A percentile compares a stretch with the other conserved stretches of the same genome.
These are phyloP conservation scores for Cavia aperea DNA, from an alignment of 2,113 vertebrate species.

Conservation along the genomic window DNA sequence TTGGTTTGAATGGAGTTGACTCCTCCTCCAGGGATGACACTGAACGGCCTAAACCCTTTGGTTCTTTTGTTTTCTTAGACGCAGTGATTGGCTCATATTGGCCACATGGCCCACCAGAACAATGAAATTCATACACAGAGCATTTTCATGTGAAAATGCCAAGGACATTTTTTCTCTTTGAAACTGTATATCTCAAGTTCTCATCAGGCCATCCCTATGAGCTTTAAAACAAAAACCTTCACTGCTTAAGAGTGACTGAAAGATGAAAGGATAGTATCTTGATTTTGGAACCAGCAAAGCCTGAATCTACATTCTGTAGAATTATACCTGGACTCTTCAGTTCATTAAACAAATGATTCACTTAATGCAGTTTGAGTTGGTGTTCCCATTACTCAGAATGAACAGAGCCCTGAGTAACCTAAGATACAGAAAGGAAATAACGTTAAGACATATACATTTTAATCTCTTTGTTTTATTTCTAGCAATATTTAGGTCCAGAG, in stretches of 20 bases:
- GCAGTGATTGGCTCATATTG: background rate
- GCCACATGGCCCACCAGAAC: background rate
- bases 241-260: background rate
- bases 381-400: background rate
- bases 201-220: background rate
- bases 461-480: background rate
- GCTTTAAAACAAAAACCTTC: background rate
- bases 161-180: background rate
- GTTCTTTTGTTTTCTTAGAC: background rate
- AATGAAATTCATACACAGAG: background rate
- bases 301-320: background rate
- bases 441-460: background rate
- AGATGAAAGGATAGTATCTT: background rate
- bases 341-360: background rate
- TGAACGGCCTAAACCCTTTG: background rate
- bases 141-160: background rate
- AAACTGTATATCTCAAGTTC: background rate
- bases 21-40: background rate
- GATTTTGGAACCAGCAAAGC: background rate
- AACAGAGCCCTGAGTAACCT: background rate
- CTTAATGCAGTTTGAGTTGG: background rate
- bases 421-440: slow-evolving; percentile 1
- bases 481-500: background rate
- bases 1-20: background rate
- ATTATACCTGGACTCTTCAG: background rate